Percentiles rank a stretch among this genome's conserved stretches.
Conservation (phyloP, 2,888 invertebrate species). For the Aquatica leii region DNA sequence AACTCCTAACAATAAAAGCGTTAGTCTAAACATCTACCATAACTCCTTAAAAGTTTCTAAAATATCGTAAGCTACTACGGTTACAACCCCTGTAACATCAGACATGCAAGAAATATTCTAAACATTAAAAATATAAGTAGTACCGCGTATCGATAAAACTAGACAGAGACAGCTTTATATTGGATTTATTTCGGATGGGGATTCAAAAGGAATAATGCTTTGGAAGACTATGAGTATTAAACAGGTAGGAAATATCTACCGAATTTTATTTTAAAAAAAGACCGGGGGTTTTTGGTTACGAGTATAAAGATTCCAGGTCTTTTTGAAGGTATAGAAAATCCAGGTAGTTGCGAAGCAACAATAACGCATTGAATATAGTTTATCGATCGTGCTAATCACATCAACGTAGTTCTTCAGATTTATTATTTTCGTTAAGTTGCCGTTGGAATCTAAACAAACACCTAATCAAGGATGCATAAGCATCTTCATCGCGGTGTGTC, state of each 20-base stretch:
- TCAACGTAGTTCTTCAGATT: no score
- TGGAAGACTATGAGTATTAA: neutral
- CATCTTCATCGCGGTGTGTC: neutral
- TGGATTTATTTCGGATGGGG: neutral
- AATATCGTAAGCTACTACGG: slow-evolving; percentile 26
- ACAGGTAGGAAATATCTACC: slow-evolving; percentile 11
- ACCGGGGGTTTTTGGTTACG: slow-evolving; percentile 4
- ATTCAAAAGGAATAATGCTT: neutral
- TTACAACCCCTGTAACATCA: slow-evolving; percentile 12
- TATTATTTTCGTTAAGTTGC: no score
- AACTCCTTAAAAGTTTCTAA: slow-evolving; percentile 22
- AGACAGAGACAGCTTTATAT: neutral
- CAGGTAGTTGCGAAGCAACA: slow-evolving; percentile 4
- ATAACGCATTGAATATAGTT: slow-evolving; percentile 10
- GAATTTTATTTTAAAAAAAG: slow-evolving; percentile 1
- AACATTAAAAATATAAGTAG: slow-evolving; percentile 20
- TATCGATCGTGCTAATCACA: slow-evolving; percentile 13
- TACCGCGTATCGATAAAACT: slow-evolving; percentile 16
- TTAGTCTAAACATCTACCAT: slow-evolving; percentile 16
- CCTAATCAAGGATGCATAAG: neutral
- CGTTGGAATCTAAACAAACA: neutral
- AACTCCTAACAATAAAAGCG: neutral
- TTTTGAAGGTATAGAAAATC: neutral
- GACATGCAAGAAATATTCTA: slow-evolving; percentile 13
- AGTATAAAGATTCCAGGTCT: neutral